Percentiles rank a stretch among this genome's conserved stretches.
phyloP scores from a whole-genome alignment of 1,140 invertebrate genomes.

The Diabrotica undecimpunctata region DNA sequence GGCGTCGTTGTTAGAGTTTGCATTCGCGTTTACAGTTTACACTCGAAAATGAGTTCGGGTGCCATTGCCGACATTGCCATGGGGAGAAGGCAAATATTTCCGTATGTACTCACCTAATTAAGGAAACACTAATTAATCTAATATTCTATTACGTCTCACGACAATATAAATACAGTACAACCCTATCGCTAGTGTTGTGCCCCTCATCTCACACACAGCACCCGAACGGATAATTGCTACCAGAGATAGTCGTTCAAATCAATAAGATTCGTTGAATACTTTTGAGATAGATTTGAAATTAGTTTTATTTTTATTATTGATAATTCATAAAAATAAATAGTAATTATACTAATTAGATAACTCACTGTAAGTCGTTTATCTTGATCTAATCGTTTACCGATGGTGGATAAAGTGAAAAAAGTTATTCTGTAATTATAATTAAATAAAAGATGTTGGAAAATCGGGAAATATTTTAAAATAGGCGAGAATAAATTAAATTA shows the following conservation, averaged over 20 bases:
- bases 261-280: slow-evolving; percentile 1
- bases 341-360: too few species aligned
- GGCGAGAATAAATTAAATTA: too few species aligned
- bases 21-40: slow-evolving; percentile 5
- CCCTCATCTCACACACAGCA: neutral
- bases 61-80: slow-evolving; percentile 10
- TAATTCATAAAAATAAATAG: too few species aligned
- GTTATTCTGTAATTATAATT: too few species aligned
- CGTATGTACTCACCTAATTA: slow-evolving; percentile 39
- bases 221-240: neutral
- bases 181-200: neutral
- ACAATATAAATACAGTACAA: neutral
- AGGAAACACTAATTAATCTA: slow-evolving; percentile 38
- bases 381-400: too few species aligned
- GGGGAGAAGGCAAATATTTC: slow-evolving; percentile 36
- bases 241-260: neutral
- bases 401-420: too few species aligned
- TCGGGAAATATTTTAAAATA: too few species aligned
- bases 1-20: slow-evolving; percentile 18
- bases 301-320: too few species aligned
- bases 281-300: neutral
- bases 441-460: too few species aligned
- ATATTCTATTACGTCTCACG: slow-evolving; percentile 34
- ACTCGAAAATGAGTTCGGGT: slow-evolving; percentile 27
- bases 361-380: too few species aligned